Evolutionary conservation across 2,888 invertebrate species (phyloP).

Genomic region (Hofmannophila pseudospretella): DNA sequence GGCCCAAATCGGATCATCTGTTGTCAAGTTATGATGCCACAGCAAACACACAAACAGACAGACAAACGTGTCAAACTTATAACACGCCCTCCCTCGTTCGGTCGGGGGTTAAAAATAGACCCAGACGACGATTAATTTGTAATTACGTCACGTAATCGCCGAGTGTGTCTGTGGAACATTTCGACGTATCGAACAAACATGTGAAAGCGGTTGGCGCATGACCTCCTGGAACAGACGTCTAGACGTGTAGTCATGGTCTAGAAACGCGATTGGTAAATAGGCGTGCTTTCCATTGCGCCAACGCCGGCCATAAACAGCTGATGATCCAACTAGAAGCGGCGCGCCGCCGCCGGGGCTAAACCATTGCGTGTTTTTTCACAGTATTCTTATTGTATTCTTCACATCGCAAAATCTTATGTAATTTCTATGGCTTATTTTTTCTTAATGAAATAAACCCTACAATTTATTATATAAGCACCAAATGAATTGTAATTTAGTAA

Average conservation of each 20-base stretch:
- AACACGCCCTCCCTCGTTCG: too few relatives aligned
- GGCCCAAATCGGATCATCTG: too few relatives aligned
- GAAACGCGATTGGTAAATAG: conserved; percentile 56
- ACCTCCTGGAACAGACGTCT: conserved; percentile 70
- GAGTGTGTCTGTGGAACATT: conserved; percentile 41
- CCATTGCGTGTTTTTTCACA: too few relatives aligned
- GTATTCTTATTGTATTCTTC: too few relatives aligned
- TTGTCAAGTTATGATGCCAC: too few relatives aligned
- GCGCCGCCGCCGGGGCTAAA: neutral
- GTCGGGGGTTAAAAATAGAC: conserved; percentile 38
- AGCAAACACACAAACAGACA: too few relatives aligned
- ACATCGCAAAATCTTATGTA: too few relatives aligned
- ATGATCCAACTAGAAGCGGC: neutral
- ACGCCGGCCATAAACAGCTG: conserved; percentile 22
- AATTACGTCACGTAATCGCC: conserved; percentile 53
- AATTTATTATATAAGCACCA: too few relatives aligned
- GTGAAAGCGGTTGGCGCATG: conserved; percentile 64
- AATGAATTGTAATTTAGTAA: too few relatives aligned
- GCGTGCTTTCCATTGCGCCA: conserved; percentile 50
- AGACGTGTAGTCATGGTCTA: conserved; percentile 70
- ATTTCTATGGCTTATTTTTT: too few relatives aligned
- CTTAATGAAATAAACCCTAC: too few relatives aligned
- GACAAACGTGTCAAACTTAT: too few relatives aligned
- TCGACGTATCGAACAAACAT: conserved; percentile 47
- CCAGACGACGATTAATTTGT: conserved; percentile 40